Conservation (phyloP, 2,113 vertebrate species). For the Pluvialis apricaria region DNA sequence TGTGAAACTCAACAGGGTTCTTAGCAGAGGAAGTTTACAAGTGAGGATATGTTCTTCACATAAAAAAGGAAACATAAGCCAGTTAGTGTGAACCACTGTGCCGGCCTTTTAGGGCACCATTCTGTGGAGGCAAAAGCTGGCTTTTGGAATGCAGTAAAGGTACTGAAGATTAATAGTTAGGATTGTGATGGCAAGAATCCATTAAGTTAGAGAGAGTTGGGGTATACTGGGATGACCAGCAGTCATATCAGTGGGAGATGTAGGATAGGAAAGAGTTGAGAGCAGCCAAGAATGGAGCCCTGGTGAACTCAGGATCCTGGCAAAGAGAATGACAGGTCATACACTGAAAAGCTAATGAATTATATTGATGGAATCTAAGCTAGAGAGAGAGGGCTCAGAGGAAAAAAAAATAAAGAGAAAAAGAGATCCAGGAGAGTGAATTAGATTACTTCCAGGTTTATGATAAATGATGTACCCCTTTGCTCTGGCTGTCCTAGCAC, state of each 20-base stretch:
- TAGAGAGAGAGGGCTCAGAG: background rate
- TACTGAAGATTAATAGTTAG: background rate
- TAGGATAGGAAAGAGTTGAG: background rate
- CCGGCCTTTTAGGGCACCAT: background rate
- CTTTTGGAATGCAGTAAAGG: background rate
- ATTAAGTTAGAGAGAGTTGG: background rate
- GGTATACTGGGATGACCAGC: background rate
- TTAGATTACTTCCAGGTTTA: background rate
- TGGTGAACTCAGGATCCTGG: background rate
- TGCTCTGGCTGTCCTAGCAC: background rate
- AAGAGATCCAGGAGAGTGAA: background rate
- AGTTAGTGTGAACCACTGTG: background rate
- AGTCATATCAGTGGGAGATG: background rate
- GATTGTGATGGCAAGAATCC: background rate
- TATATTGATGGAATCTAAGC: background rate
- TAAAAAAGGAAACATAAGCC: background rate
- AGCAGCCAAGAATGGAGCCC: background rate
- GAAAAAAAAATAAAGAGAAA: too few relatives aligned
- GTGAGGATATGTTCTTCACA: background rate
- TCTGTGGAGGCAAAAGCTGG: background rate
- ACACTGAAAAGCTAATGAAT: background rate
- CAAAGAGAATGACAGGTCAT: background rate
- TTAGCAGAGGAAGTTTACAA: background rate
- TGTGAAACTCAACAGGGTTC: background rate
- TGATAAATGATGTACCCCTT: background rate